Base-by-base conservation (phyloP, 1,140 invertebrate genomes). In the Drosophila orena region DNA sequence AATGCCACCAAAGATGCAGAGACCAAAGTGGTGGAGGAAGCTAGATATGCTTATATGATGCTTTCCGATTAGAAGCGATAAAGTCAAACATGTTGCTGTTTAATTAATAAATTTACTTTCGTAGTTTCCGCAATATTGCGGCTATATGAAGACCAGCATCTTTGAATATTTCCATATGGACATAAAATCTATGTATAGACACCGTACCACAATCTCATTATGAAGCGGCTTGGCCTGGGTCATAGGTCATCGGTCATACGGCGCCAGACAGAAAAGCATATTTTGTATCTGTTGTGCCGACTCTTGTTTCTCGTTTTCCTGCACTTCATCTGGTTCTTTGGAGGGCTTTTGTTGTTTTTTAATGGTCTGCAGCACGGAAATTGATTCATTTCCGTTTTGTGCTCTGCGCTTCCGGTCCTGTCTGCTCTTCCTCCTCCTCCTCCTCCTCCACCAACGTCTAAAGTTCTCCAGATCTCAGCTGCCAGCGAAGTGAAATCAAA, bases 311-410 rank as follows among this genome's bases (percentile, higher is more conserved):
- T 15, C 27, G 11, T 66, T 27, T 37, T 38, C 47, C 20, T 46
- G 60, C 20, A 30, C 17, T 50, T 34, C 27, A 34, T 50, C 55
- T 43, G 15, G 17, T 24, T 65, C 22, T 46, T 54, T 59, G 42
- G 38, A 50, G 62, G 65, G 71, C 80, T 47, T 77, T n/a, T n/a
- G n/a, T 88, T 76, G 70, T 81, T 84, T 85, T 88, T 79, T 88
- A 89, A 88, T 84, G 79, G 84, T 84, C 60, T 89, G 84, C 76
- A 57, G 46, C 73, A 77, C 76, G 84, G 84, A 88, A 88, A 88
- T 88, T 88, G 84, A 88, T 88, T 88, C 79, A 88, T 88, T 88
- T 88, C 84, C 84, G 72, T 62, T 89, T 78, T 79, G 69, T 80
- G 83, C 70, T 79, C 74, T 64, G 50, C 84, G 77, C 69, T 79